These are phyloP conservation scores for Oreamnos americanus DNA, from an alignment of 2,113 vertebrate genomes.

Conservation along the genomic window DNA sequence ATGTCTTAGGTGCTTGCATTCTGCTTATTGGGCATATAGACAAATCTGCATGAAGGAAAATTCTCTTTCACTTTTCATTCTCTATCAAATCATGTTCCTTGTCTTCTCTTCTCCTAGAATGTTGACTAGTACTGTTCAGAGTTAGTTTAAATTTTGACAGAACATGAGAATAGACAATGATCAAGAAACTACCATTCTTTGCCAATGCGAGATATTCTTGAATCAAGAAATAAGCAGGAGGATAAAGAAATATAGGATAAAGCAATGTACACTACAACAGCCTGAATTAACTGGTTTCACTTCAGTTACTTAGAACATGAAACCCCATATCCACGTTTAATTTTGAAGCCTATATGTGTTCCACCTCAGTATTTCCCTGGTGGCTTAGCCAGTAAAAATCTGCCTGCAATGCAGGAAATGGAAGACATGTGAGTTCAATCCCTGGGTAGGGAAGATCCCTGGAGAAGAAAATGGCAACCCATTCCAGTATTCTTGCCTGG, in stretches of 20 bases:
- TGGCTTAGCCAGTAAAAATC: neutral
- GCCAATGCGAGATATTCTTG: neutral
- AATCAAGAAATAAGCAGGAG: neutral
- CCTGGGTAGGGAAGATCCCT: neutral
- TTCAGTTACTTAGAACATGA: neutral
- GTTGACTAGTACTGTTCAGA: neutral
- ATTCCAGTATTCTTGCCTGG: neutral
- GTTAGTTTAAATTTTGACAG: neutral
- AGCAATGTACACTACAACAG: neutral
- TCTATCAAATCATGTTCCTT: neutral
- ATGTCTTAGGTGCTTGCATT: neutral
- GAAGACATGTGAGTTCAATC: neutral
- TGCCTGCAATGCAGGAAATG: neutral
- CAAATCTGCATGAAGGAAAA: neutral
- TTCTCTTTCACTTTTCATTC: neutral
- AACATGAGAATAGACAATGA: neutral
- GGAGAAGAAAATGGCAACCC: neutral
- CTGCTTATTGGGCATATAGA: neutral
- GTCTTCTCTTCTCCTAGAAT: neutral
- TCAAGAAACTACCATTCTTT: neutral
- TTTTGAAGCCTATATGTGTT: neutral
- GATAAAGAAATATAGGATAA: neutral
- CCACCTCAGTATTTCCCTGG: neutral
- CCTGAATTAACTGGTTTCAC: neutral
- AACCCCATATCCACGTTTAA: rapidly evolving